These are phyloP conservation scores for Leptodactylus fuscus DNA, from an alignment of 2,113 vertebrate species.

Conservation along the genomic window DNA sequence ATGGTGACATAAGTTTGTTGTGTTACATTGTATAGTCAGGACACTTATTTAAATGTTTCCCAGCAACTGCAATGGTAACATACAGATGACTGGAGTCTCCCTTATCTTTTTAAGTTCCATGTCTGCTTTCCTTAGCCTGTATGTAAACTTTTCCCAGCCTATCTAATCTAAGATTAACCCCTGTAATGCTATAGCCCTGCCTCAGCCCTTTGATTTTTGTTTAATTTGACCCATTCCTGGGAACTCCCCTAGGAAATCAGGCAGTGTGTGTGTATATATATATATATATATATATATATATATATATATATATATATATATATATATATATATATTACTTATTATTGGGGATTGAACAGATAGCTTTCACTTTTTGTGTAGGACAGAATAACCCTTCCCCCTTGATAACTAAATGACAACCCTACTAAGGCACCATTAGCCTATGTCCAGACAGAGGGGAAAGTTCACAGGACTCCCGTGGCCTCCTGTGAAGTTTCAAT, in stretches of 20 bases:
- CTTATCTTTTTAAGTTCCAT: slow-evolving; percentile 45
- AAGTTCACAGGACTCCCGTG: slow-evolving; percentile 10
- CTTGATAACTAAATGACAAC: too few species aligned
- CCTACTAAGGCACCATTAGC: background rate
- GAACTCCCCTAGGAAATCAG: background rate
- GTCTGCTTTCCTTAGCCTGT: slow-evolving; percentile 52
- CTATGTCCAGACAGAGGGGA: background rate
- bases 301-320: too few species aligned
- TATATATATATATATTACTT: background rate
- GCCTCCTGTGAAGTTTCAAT: slow-evolving; percentile 26
- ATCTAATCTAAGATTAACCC: slow-evolving; percentile 58
- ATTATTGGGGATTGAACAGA: slow-evolving; percentile 23
- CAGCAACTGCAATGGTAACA: background rate
- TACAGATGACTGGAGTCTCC: slow-evolving; percentile 45
- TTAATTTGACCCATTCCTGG: slow-evolving; percentile 16
- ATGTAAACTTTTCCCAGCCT: slow-evolving; percentile 50
- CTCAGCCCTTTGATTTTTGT: slow-evolving; percentile 34
- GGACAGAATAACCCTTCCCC: background rate
- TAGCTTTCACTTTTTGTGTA: slow-evolving; percentile 13
- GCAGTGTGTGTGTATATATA: slow-evolving; percentile 1
- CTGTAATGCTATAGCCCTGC: slow-evolving; percentile 3
- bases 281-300: slow-evolving; percentile 18
- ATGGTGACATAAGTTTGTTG: background rate
- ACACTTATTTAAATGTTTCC: slow-evolving; percentile 29
- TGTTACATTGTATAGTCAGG: background rate